Percentiles rank a stretch among this genome's conserved stretches.
phyloP scores from a whole-genome alignment of 2,888 invertebrate genomes.

The Drosophila atripex region DNA sequence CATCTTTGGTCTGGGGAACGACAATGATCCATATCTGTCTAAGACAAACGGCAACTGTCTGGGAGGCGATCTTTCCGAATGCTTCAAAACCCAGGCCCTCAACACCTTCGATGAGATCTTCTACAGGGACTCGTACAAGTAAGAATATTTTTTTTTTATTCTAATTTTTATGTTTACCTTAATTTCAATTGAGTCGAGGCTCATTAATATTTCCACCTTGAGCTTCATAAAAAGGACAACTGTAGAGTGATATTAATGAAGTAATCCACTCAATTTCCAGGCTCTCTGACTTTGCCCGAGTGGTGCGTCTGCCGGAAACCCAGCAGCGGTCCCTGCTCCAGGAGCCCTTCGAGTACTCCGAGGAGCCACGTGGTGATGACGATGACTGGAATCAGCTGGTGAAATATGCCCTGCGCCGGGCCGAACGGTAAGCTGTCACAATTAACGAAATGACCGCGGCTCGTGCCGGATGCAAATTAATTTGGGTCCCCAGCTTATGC shows the following conservation, averaged over 20 bases:
- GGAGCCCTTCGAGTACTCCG: slow-evolving; percentile 90
- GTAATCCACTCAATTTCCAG: slow-evolving; percentile 71
- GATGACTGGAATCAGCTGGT: slow-evolving; percentile 92
- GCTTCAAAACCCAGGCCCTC: slow-evolving; percentile 92
- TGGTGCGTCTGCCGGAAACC: slow-evolving; percentile 88
- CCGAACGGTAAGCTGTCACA: slow-evolving; percentile 86
- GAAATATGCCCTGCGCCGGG: slow-evolving; percentile 90
- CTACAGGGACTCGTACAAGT: slow-evolving; percentile 86
- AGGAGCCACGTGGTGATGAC: slow-evolving; percentile 89
- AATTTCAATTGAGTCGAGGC: too few species aligned
- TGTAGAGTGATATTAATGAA: slow-evolving; percentile 4
- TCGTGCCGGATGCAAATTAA: slow-evolving; percentile 53
- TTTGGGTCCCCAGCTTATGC: slow-evolving; percentile 50
- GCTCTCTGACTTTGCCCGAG: slow-evolving; percentile 89
- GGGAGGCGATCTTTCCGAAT: slow-evolving; percentile 92
- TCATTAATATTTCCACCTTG: too few species aligned
- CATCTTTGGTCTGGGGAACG: slow-evolving; percentile 91
- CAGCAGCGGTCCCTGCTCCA: slow-evolving; percentile 88
- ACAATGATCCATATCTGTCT: slow-evolving; percentile 91
- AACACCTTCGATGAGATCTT: slow-evolving; percentile 92
- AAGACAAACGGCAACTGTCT: slow-evolving; percentile 90
- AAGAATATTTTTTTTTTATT: slow-evolving; percentile 39
- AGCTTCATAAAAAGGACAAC: not conserved
- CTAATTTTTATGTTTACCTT: not conserved
- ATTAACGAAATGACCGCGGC: slow-evolving; percentile 60